These are phyloP conservation scores for Aplysia californica DNA, from an alignment of 1,140 invertebrate genomes.

Conservation along the genomic window DNA sequence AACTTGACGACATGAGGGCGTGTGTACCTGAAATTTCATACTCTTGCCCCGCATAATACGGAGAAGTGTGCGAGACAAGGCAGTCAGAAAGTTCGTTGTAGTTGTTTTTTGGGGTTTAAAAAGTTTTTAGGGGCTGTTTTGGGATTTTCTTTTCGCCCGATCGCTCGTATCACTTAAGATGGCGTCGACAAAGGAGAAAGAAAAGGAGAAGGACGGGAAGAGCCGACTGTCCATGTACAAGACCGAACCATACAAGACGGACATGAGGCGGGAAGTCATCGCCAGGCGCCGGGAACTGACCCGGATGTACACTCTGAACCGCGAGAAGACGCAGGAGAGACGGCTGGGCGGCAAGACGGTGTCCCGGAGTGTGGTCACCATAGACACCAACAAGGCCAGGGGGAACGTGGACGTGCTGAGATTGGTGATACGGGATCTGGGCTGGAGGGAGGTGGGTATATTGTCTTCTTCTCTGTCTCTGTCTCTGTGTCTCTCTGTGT, in stretches of 20 bases:
- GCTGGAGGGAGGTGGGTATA: conserved; percentile 65
- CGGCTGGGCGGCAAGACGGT: conserved; percentile 19
- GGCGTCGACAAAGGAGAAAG: neutral
- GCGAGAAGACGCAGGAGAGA: neutral
- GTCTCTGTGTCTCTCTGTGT: no score
- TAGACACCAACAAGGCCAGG: conserved; percentile 63
- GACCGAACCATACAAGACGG: conserved; percentile 17
- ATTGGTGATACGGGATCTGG: conserved; percentile 58
- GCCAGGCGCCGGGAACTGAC: neutral
- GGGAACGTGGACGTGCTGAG: conserved; percentile 62
- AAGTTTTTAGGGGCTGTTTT: no score
- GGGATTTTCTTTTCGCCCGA: no score
- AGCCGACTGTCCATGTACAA: neutral
- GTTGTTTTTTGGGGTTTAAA: no score
- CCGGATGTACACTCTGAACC: neutral
- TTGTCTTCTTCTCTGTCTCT: no score
- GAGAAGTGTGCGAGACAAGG: no score
- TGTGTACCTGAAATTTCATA: no score
- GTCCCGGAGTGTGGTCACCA: conserved; percentile 50
- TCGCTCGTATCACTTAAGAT: no score
- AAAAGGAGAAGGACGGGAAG: neutral
- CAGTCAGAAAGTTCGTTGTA: no score
- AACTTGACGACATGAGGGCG: no score
- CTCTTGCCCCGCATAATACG: no score
- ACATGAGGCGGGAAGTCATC: conserved; percentile 6